phyloP scores from a whole-genome alignment of 1,140 invertebrate species.

The Formica exsecta region DNA sequence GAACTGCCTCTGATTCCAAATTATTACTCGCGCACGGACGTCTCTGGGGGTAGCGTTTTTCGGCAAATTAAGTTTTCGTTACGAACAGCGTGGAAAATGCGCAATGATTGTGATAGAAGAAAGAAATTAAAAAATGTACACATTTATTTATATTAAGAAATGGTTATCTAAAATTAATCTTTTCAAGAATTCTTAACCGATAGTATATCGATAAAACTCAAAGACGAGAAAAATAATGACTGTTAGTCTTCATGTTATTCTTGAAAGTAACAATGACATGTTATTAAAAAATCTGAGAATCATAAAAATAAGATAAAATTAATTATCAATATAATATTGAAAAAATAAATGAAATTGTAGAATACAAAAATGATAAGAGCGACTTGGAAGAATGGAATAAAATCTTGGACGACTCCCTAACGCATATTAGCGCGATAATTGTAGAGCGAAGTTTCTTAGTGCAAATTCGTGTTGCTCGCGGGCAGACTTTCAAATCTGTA shows the following conservation, averaged over 20 bases:
- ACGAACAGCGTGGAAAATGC: not conserved
- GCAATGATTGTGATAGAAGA: not conserved
- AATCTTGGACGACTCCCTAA: constrained; percentile 18
- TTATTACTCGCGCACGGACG: constrained; percentile 45
- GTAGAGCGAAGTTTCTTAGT: constrained; percentile 63
- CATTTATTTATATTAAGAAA: constrained; percentile 26
- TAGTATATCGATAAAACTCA: no score
- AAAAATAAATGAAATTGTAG: not conserved
- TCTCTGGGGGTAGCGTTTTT: constrained; percentile 31
- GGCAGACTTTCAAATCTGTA: constrained; percentile 58
- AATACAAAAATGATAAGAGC: not conserved
- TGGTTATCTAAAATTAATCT: not conserved
- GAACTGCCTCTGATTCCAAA: constrained; percentile 59
- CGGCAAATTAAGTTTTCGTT: constrained; percentile 35
- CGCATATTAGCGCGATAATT: constrained; percentile 48
- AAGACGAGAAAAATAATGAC: not conserved
- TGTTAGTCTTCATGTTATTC: not conserved
- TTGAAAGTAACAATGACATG: not conserved
- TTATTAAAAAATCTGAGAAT: not conserved
- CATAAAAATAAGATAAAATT: not conserved
- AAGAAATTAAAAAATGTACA: constrained; percentile 2
- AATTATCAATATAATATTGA: not conserved
- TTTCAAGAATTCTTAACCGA: not conserved
- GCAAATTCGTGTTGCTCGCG: constrained; percentile 64
- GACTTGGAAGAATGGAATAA: not conserved